phyloP scores from a whole-genome alignment of 2,113 vertebrate species.

The Heterochromis multidens region DNA sequence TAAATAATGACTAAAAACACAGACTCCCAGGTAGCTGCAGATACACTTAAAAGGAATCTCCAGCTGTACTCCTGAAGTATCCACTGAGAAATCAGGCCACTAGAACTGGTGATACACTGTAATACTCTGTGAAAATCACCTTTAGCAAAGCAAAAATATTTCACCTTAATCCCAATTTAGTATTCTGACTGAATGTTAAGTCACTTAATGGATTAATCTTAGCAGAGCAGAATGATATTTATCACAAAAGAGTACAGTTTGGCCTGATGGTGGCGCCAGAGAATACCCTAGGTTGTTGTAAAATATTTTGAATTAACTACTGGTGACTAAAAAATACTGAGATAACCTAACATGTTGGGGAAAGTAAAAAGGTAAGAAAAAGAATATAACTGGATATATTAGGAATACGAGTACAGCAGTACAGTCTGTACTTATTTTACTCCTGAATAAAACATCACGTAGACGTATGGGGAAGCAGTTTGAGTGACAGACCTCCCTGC shows the following conservation, averaged over 20 bases:
- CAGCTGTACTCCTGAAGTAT: neutral
- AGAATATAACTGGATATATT: neutral
- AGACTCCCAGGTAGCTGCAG: neutral
- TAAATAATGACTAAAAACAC: neutral
- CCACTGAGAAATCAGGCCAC: neutral
- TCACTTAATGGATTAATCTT: neutral
- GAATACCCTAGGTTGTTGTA: neutral
- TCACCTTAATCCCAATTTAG: neutral
- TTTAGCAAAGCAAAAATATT: neutral
- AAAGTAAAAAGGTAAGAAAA: neutral
- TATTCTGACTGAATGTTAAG: neutral
- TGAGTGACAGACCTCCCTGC: neutral
- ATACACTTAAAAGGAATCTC: neutral
- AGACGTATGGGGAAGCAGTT: neutral
- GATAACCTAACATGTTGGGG: neutral
- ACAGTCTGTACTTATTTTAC: neutral
- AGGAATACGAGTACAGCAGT: neutral
- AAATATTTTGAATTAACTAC: neutral
- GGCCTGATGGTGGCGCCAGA: neutral
- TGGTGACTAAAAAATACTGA: no score
- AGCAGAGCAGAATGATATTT: neutral
- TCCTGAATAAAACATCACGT: neutral
- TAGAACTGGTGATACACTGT: neutral
- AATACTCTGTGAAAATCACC: neutral
- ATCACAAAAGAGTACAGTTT: neutral